Conservation (phyloP, 2,888 invertebrate genomes). For the Ischnura elegans region DNA sequence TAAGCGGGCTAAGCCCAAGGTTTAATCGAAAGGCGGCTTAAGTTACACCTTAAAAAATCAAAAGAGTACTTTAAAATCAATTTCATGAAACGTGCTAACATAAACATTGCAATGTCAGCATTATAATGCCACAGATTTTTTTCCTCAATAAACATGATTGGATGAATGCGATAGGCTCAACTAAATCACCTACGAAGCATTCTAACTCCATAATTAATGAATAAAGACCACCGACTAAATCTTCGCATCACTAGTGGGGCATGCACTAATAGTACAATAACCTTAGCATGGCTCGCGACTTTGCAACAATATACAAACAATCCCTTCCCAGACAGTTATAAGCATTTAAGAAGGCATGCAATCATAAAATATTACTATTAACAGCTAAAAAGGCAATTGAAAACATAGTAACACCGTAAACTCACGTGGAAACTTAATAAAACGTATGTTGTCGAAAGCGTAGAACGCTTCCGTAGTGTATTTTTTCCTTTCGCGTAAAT, state of each 20-base stretch:
- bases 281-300: slow-evolving; percentile 39
- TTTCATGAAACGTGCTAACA: neutral
- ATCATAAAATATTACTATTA: neutral
- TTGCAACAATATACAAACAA: slow-evolving; percentile 56
- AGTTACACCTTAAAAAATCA: slow-evolving; percentile 3
- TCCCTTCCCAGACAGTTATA: neutral
- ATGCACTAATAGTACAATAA: slow-evolving; percentile 5
- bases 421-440: slow-evolving; percentile 44
- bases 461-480: slow-evolving; percentile 62
- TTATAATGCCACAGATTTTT: neutral
- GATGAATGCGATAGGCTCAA: too few species aligned
- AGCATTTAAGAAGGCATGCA: neutral
- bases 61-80: neutral
- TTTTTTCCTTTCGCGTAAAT: slow-evolving; percentile 49
- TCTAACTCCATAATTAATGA: neutral
- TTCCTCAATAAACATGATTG: neutral
- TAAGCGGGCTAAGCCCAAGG: slow-evolving; percentile 32
- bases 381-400: neutral
- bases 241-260: neutral
- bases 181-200: neutral
- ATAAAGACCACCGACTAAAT: neutral
- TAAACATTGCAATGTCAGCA: neutral
- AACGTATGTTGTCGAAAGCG: slow-evolving; percentile 64
- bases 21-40: neutral
- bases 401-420: neutral